Conservation (phyloP, 2,113 vertebrate species). For the Austrofundulus limnaeus region DNA sequence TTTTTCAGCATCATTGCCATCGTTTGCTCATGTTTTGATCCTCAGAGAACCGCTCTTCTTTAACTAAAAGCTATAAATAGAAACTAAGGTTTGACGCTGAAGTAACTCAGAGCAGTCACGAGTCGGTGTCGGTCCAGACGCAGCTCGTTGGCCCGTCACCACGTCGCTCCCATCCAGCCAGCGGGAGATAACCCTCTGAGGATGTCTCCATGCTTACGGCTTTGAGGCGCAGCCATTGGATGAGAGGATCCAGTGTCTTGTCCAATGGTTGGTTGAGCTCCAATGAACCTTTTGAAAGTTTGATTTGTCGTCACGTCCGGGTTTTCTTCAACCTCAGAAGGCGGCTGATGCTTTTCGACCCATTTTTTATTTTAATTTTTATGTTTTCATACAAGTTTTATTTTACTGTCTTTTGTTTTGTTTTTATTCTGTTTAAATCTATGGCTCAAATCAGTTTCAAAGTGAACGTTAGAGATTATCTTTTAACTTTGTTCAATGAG, state of each 20-base stretch:
- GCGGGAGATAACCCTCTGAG: conserved; percentile 50
- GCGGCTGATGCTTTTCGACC: conserved; percentile 1
- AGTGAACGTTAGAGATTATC: not conserved
- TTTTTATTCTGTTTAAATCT: not conserved
- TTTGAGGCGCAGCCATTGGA: conserved; percentile 58
- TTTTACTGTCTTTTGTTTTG: not conserved
- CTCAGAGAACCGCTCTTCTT: rapidly evolving
- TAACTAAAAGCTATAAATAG: not conserved
- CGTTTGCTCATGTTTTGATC: conserved; percentile 62
- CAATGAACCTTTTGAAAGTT: conserved; percentile 23
- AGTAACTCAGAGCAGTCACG: conserved; percentile 3
- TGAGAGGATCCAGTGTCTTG: conserved; percentile 43
- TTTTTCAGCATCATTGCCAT: conserved; percentile 46
- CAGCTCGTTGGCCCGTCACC: conserved; percentile 77
- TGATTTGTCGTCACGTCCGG: conserved; percentile 13
- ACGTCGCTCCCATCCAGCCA: conserved; percentile 81
- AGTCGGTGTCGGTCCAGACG: conserved; percentile 58
- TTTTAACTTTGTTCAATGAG: not conserved
- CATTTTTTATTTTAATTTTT: not conserved
- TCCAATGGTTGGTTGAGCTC: conserved; percentile 67
- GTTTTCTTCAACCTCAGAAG: conserved; percentile 3
- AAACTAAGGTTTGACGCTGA: not conserved
- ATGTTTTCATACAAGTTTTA: not conserved
- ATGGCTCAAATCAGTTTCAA: not conserved
- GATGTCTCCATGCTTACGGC: conserved; percentile 68